These are phyloP conservation scores for Mus spicilegus DNA, from an alignment of 2,113 vertebrate genomes.

Conservation along the genomic window DNA sequence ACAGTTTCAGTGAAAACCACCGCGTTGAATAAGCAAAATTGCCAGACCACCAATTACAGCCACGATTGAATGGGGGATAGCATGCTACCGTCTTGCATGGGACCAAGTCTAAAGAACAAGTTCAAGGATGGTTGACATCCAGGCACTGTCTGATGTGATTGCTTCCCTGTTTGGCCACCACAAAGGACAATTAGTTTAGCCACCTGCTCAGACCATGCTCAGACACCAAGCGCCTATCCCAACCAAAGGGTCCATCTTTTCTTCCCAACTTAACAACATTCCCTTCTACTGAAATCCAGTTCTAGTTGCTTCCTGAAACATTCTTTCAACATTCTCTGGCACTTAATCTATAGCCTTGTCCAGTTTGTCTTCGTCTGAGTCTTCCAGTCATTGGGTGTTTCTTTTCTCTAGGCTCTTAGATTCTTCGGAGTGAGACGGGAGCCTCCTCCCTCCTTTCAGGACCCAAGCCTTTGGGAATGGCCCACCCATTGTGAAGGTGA, in stretches of 20 bases:
- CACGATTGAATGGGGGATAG: neutral
- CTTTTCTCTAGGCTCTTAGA: neutral
- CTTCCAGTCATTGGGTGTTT: neutral
- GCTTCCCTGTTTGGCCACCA: neutral
- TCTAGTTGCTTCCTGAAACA: neutral
- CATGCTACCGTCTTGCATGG: neutral
- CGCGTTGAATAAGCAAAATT: neutral
- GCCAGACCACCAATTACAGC: neutral
- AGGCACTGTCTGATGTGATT: neutral
- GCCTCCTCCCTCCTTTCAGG: neutral
- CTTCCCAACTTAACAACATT: neutral
- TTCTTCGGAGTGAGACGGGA: neutral
- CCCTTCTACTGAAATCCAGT: neutral
- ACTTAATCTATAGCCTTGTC: neutral
- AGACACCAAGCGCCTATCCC: neutral
- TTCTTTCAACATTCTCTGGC: neutral
- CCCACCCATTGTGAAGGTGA: rapidly evolving
- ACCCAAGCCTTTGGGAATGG: neutral
- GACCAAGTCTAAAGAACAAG: neutral
- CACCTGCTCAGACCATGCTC: neutral
- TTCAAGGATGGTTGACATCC: neutral
- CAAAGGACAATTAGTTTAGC: neutral
- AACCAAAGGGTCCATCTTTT: neutral
- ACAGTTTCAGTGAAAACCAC: neutral
- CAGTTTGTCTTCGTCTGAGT: neutral